Conservation (phyloP, 2,797 vertebrate genomes). For the Microctenopoma steveboyesi region DNA sequence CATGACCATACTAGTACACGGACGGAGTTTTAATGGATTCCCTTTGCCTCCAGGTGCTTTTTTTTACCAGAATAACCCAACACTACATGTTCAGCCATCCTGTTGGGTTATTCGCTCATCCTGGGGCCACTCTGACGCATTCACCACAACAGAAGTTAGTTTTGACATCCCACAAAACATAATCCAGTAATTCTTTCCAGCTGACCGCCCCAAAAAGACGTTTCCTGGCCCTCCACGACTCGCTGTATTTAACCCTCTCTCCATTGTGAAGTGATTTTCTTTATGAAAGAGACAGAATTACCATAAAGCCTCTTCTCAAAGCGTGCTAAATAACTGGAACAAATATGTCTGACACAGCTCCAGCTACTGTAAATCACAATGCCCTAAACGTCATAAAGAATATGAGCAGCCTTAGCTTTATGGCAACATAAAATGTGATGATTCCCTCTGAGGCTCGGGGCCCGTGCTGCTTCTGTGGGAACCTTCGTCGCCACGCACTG, state of each 20-base stretch:
- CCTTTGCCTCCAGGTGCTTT: not conserved
- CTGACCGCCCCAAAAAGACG: not conserved
- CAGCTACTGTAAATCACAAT: constrained; percentile 56
- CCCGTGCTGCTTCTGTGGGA: constrained; percentile 30
- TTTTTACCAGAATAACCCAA: not conserved
- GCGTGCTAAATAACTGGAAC: constrained; percentile 1
- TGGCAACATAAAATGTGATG: constrained; percentile 54
- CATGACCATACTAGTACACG: not conserved
- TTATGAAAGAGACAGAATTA: constrained; percentile 14
- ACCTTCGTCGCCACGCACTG: constrained; percentile 4
- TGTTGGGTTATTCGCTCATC: not conserved
- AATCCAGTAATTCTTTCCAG: not conserved
- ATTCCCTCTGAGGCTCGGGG: constrained; percentile 44
- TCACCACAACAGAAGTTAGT: too few species aligned
- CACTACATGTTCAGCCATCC: not conserved
- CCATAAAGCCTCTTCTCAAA: constrained; percentile 30
- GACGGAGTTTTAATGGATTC: not conserved
- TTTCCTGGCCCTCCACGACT: not conserved
- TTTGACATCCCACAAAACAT: not conserved
- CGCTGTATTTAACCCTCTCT: not conserved
- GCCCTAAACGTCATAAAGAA: constrained; percentile 57
- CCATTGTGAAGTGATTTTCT: not conserved
- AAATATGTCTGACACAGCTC: constrained; percentile 13
- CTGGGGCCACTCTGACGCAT: not conserved
- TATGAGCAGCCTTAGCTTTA: constrained; percentile 58